Base-by-base conservation (phyloP, 2,797 vertebrate species). In the Fistularia tabacaria region DNA sequence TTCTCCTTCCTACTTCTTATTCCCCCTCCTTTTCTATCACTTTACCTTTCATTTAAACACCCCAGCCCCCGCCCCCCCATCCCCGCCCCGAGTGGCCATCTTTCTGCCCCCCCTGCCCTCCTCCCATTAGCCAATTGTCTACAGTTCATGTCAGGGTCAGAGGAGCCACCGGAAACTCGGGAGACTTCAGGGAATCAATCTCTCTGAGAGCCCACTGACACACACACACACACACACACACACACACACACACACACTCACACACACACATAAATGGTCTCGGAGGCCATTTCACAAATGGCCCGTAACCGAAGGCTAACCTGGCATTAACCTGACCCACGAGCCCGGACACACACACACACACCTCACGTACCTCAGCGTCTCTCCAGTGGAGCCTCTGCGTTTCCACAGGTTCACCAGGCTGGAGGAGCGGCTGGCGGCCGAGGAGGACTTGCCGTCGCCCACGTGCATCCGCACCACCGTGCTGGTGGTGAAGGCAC, bases 391-490 rank as follows among this genome's bases (percentile, higher is more conserved):
- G 0, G 96, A 99, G 56, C 97, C 95, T 62, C 93, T 92, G 57
- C 95, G 91, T 79, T 94, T 98, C 95, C 95, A 99, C 40, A 99
- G 88, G 88, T 98, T 98, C 64, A 97, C 91, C 57, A 99, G 89
- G 71, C 96, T 99, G 66, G 95, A 98, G 8, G 97, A 97, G 7
- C 95, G 94, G 80, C 96, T 98, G 57, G 96, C 92, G 0, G 94
- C 94, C 0, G 96, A 98, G 45, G 95, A 97, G 0, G 96, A 95
- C 83, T 98, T 98, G 58, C 94, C 95, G 0, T 98, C 95, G 0
- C 96, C 95, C 2, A 99, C 97, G 0, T 99, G 97, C 97, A 99
- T 99, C 74, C 97, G 95, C 62, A 99, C 97, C 57, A 97, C 97
- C 0, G 96, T 99, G 0, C 96, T 97, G 0, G 97, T 99, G 75